Evolutionary conservation across 2,113 vertebrate genomes (phyloP), one percentile per base, ranked within the genome.

Genomic region (Heterochromis multidens): DNA sequence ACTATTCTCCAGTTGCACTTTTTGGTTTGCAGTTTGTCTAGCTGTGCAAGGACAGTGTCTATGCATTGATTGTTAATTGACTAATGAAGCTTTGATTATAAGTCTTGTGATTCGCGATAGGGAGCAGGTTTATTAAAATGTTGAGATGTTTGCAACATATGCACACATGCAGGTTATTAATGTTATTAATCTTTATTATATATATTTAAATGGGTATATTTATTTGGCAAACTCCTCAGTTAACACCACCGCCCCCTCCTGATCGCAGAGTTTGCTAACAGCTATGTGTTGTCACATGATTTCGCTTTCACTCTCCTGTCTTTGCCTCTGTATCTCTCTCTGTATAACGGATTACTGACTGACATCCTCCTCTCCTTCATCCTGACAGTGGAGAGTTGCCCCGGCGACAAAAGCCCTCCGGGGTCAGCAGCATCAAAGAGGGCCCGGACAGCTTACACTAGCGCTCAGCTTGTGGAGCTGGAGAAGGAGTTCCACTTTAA

Each of bases 401-500:
- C 98, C 88, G 98, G 97, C 94, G 99, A 99, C 95, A 99, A 97
- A 95, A 99, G 98, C 92, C 98, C 98, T 21, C 97, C 98, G 0
- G 98, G 97, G 91, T 98, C 98, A 91, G 96, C 98, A 10, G 97
- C 98, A 10, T 99, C 98, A 89, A 99, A 99, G 94, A 94, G 98
- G 93, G 98, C 99, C 62, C 97, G 98, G 95, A 99, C 99, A 63
- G 99, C 99, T 92, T 99, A 99, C 94, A 99, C 98, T 79, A 99
- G 98, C 89, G 97, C 99, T 31, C 99, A 99, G 96, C 97, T 99
- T n/a, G 97, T 99, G 94, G 99, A 99, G 95, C 95, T 99, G 92
- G 99, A 99, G 96, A 99, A 99, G 95, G 99, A 99, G 90, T 99
- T 99, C 93, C 99, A 99, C 95, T 99, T 99, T 93, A 99, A 99